Evolutionary conservation across 2,797 vertebrate species (phyloP).

Genomic region (Macropus fuliginosus): DNA sequence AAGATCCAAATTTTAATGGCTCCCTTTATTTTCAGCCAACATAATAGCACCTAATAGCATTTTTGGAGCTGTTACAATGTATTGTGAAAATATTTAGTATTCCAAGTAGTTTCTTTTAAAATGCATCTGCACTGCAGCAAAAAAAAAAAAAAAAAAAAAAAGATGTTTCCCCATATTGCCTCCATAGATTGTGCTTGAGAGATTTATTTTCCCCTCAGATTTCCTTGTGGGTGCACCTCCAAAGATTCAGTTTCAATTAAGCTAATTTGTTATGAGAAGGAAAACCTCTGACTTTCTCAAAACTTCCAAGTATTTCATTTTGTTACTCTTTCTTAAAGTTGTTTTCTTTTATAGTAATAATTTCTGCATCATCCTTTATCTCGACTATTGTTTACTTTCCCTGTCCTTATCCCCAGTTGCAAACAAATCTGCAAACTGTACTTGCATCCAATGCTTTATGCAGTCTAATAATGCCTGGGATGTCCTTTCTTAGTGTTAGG

Average conservation of each 20-base stretch:
- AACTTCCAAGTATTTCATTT: slow-evolving; percentile 48
- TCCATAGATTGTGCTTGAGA: slow-evolving; percentile 27
- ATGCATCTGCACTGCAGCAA: slow-evolving; percentile 75
- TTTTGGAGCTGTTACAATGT: slow-evolving; percentile 82
- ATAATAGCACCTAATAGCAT: slow-evolving; percentile 81
- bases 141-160: slow-evolving; percentile 9
- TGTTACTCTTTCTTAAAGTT: slow-evolving; percentile 20
- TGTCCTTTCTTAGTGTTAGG: background rate
- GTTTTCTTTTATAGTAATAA: slow-evolving; percentile 25
- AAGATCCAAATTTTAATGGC: slow-evolving; percentile 67
- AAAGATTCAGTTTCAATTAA: slow-evolving; percentile 56
- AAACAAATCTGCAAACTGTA: slow-evolving; percentile 41
- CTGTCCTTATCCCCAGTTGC: slow-evolving; percentile 59
- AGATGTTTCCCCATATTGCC: slow-evolving; percentile 47
- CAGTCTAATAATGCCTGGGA: background rate
- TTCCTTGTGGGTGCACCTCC: slow-evolving; percentile 40
- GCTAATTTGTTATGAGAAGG: slow-evolving; percentile 29
- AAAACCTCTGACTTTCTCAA: slow-evolving; percentile 46
- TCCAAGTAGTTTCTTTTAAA: slow-evolving; percentile 69
- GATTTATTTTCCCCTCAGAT: background rate
- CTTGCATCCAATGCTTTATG: slow-evolving; percentile 29
- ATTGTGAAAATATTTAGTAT: slow-evolving; percentile 77
- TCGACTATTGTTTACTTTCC: slow-evolving; percentile 50
- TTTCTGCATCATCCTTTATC: slow-evolving; percentile 53
- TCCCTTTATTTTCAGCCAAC: slow-evolving; percentile 67